Conservation (phyloP, 2,888 invertebrate genomes). For the Sturmia bella region DNA sequence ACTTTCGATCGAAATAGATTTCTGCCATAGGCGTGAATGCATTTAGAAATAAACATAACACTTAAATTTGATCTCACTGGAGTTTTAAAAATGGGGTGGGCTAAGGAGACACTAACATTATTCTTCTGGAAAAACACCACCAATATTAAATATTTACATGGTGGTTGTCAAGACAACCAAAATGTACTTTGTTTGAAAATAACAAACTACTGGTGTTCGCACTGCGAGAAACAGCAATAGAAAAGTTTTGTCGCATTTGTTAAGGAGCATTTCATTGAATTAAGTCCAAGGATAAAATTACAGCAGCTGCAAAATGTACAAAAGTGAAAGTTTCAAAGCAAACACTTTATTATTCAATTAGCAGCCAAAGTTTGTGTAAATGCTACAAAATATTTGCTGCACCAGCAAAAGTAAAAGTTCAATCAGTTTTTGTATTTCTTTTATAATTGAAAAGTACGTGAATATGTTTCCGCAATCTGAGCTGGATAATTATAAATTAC, state of each 20-base stretch:
- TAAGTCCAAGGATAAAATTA: conserved; percentile 62
- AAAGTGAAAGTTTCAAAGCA: conserved; percentile 46
- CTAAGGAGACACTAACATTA: neutral
- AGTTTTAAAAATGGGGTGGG: conserved; percentile 21
- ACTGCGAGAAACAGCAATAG: conserved; percentile 33
- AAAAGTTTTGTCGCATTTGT: conserved; percentile 59
- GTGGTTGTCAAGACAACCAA: conserved; percentile 58
- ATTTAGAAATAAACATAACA: too few species aligned
- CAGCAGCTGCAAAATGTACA: conserved; percentile 46
- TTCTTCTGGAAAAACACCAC: conserved; percentile 40
- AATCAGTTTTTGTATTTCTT: neutral
- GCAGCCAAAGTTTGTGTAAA: conserved; percentile 31
- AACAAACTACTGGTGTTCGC: conserved; percentile 57
- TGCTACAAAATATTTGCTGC: conserved; percentile 8
- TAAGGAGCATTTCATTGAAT: conserved; percentile 50
- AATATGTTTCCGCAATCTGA: conserved; percentile 80
- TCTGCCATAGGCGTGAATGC: too few species aligned
- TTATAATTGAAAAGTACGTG: neutral
- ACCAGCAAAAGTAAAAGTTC: neutral
- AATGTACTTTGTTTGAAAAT: conserved; percentile 46
- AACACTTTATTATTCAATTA: conserved; percentile 49
- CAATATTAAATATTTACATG: neutral
- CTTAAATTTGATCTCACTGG: too few species aligned
- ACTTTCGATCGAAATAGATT: too few species aligned
- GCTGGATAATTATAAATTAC: conserved; percentile 81